Base-by-base conservation (phyloP, 2,797 vertebrate genomes). In the Oryzias dopingdopingensis region DNA sequence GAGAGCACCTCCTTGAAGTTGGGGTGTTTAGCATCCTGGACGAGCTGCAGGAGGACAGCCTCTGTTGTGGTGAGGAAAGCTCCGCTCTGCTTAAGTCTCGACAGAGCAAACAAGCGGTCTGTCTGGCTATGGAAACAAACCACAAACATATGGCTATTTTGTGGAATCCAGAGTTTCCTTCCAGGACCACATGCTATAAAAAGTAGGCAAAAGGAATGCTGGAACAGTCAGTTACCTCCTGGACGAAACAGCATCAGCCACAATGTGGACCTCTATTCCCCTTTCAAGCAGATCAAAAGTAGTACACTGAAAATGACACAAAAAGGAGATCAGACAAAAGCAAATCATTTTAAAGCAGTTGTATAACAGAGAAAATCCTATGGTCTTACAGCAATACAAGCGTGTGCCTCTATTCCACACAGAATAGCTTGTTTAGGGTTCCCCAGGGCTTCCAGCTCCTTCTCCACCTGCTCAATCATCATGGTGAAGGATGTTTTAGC, bases 61-160 rank as follows among this genome's bases (percentile, higher is more conserved):
- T 97, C 94, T 1, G 94, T 94, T 63, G 95, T 95, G 65, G 93
- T 95, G 58, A 97, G 92, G 80, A 87, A 96, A n/a, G 91, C 94
- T 0, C 95, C 95, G 0, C 94, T 96, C 86, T 96, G 95, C 62
- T 89, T 93, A 87, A 97, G 84, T 6, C 94, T 88, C 37, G 93
- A 90, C 72, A 97, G 83, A 0, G 94, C 93, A 55, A 95, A 90
- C 72, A 96, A 74, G 17, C 94, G 89, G 73, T 96, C 95, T 13
- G 94, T 92, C 83, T 96, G 94, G 68, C 95, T 97, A 87, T 41
- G 59, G 72, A 59, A 32, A 45, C 24, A 37, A 65, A 60, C 52
- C 8, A 47, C 23, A 70, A 43, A 57, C 5, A 10, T 16, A 37
- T 37, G 3, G 32, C 10, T 37, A 37, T 41, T 47, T 42, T 47